Conservation (phyloP, 2,888 invertebrate genomes). For the Protonemura montana region DNA sequence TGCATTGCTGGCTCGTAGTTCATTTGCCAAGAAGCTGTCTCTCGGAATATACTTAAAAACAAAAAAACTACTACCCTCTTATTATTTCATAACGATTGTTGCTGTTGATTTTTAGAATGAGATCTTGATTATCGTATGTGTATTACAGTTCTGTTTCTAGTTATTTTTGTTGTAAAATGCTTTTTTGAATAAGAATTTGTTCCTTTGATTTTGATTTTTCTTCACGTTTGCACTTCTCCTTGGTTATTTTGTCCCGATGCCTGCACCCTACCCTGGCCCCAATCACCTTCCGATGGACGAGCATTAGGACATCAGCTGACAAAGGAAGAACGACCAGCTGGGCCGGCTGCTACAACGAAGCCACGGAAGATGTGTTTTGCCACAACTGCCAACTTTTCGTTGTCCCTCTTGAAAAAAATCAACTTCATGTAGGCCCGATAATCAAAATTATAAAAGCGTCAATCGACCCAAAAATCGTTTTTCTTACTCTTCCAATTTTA, state of each 20-base stretch:
- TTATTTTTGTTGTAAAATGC: conserved; percentile 78
- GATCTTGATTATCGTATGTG: conserved; percentile 40
- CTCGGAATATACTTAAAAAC: background rate
- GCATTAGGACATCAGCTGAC: conserved; percentile 3
- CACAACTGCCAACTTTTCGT: conserved; percentile 20
- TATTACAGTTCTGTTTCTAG: conserved; percentile 75
- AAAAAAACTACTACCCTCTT: conserved; percentile 24
- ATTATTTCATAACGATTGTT: conserved; percentile 40
- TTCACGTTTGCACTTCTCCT: conserved; percentile 59
- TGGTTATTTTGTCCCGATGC: conserved; percentile 46
- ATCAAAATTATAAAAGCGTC: background rate
- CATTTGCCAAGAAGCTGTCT: background rate
- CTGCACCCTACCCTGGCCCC: background rate
- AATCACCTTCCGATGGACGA: conserved; percentile 25
- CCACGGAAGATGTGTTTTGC: background rate
- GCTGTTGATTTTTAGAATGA: conserved; percentile 49
- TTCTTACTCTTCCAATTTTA: conserved; percentile 41
- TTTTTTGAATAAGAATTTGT: conserved; percentile 75
- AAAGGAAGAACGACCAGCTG: conserved; percentile 46
- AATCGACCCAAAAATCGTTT: background rate
- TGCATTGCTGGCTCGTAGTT: background rate
- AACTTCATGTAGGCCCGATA: background rate
- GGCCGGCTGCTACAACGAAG: background rate
- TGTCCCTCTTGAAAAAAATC: conserved; percentile 20
- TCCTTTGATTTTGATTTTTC: conserved; percentile 74